Conservation (phyloP, 2,888 invertebrate genomes). For the Oxycera nigricornis region DNA sequence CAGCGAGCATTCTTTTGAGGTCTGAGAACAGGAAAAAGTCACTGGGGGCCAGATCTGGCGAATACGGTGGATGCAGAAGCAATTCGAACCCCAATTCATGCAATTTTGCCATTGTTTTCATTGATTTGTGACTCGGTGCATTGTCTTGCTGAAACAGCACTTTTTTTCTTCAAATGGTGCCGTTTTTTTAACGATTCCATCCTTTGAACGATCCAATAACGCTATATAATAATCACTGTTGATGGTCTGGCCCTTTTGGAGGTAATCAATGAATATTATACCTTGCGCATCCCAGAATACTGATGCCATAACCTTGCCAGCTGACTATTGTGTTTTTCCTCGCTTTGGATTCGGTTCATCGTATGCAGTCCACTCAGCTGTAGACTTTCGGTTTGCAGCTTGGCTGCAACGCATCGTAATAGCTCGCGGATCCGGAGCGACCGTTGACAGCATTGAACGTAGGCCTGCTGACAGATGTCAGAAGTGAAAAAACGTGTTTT, state of each 20-base stretch:
- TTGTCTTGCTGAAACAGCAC: neutral
- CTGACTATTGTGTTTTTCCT: slow-evolving; percentile 49
- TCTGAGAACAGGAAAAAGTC: neutral
- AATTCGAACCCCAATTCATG: slow-evolving; percentile 2
- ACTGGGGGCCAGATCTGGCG: neutral
- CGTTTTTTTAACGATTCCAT: neutral
- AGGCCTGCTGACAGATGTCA: too few relatives aligned
- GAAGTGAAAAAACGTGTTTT: too few relatives aligned
- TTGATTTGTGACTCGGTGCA: slow-evolving; percentile 4
- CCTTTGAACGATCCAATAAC: slow-evolving; percentile 48
- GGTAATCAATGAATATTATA: slow-evolving; percentile 52
- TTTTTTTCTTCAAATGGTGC: neutral
- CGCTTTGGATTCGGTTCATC: slow-evolving; percentile 48
- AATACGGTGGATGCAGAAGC: neutral
- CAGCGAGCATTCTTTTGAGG: neutral
- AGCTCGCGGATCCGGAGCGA: too few relatives aligned
- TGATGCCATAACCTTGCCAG: slow-evolving; percentile 50
- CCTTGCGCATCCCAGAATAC: slow-evolving; percentile 51
- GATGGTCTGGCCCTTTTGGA: slow-evolving; percentile 53
- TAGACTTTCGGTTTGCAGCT: slow-evolving; percentile 48
- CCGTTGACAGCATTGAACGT: too few relatives aligned
- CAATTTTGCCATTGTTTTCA: slow-evolving; percentile 17
- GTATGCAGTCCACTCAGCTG: slow-evolving; percentile 47
- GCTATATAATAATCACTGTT: slow-evolving; percentile 41
- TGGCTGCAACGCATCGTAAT: too few relatives aligned